These are phyloP conservation scores for Urechis unicinctus DNA, from an alignment of 2,888 invertebrate species.

Conservation along the genomic window DNA sequence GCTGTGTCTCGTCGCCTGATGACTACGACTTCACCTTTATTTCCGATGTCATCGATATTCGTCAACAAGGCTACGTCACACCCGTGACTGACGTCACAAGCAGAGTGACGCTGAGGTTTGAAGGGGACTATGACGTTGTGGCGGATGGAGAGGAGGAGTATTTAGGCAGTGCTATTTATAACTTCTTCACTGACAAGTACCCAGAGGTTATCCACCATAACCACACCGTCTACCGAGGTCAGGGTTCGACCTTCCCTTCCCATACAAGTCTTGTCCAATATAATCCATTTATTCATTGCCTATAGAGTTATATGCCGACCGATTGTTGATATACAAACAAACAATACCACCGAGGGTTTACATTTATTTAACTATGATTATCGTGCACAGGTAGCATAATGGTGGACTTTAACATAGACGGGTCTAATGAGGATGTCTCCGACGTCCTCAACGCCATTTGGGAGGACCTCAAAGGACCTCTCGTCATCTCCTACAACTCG, in stretches of 20 bases:
- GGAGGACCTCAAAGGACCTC: not conserved
- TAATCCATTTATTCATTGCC: no score
- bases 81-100: not conserved
- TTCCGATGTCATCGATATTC: not conserved
- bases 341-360: no score
- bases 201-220: not conserved
- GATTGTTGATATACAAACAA: no score
- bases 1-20: not conserved
- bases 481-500: not conserved
- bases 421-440: not conserved
- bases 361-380: no score
- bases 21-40: not conserved
- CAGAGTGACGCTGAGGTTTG: not conserved
- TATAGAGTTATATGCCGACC: not conserved
- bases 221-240: not conserved
- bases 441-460: not conserved
- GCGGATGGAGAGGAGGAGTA: not conserved
- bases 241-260: no score
- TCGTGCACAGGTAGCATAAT: not conserved
- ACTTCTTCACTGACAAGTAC: not conserved
- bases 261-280: no score
- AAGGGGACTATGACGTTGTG: not conserved
- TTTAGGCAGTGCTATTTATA: not conserved
- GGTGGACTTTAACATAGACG: not conserved
- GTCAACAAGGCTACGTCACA: not conserved